phyloP scores from a whole-genome alignment of 2,888 invertebrate species.

The Cantharis rustica region DNA sequence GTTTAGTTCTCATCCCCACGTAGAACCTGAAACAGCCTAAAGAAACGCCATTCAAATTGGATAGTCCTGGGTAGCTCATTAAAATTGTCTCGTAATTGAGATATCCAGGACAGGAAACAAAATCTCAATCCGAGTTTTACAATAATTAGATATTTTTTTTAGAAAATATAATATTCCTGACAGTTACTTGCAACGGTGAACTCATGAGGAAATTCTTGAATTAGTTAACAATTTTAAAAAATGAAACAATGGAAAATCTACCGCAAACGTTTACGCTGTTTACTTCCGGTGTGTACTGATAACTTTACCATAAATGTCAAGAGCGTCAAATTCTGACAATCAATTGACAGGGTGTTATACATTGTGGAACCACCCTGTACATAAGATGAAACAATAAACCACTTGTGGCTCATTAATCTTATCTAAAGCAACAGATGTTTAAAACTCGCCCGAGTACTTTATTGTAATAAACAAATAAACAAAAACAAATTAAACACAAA shows the following conservation, averaged over 20 bases:
- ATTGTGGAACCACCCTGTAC: neutral
- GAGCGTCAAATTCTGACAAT: rapidly evolving
- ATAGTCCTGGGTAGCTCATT: too few relatives aligned
- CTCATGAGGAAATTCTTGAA: too few relatives aligned
- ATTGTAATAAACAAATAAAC: neutral
- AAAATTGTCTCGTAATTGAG: too few relatives aligned
- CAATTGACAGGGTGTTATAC: neutral
- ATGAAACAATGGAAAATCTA: neutral
- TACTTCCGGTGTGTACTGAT: neutral
- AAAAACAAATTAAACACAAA: neutral
- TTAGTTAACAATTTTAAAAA: neutral
- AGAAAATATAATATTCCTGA: too few relatives aligned
- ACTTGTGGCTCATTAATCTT: constrained; percentile 1
- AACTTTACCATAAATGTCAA: neutral
- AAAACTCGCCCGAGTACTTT: neutral
- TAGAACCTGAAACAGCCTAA: too few relatives aligned
- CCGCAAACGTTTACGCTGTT: neutral
- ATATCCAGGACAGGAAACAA: neutral
- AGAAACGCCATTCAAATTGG: too few relatives aligned
- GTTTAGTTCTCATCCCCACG: too few relatives aligned
- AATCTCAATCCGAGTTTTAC: neutral
- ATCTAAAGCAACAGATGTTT: neutral
- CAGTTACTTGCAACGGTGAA: too few relatives aligned
- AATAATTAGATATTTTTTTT: too few relatives aligned
- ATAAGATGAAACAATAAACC: neutral